These are phyloP conservation scores for Vespertilio murinus DNA, from an alignment of 2,797 vertebrate species.

Conservation along the genomic window DNA sequence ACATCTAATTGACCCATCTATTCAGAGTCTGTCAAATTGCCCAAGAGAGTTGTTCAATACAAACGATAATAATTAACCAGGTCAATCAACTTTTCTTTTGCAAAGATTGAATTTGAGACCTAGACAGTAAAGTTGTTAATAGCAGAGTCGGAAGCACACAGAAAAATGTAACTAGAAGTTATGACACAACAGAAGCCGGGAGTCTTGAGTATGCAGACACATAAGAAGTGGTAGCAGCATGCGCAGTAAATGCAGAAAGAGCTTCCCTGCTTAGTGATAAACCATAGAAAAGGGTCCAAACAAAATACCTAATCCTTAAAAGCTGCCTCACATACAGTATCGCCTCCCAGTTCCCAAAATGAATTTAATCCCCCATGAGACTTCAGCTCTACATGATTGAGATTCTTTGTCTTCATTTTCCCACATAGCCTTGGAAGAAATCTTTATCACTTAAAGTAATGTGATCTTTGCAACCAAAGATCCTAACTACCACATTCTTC, in stretches of 20 bases:
- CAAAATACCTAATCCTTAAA: background rate
- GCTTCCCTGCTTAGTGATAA: background rate
- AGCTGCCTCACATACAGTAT: background rate
- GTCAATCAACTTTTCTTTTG: slow-evolving; percentile 56
- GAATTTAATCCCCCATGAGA: slow-evolving; percentile 1
- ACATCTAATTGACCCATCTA: slow-evolving; percentile 30
- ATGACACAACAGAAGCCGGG: background rate
- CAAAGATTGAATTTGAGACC: slow-evolving; percentile 38
- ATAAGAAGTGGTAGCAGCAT: background rate
- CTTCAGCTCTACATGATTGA: background rate
- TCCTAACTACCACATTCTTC: slow-evolving; percentile 5
- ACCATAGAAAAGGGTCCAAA: background rate
- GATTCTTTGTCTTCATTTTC: background rate
- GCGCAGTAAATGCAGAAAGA: background rate
- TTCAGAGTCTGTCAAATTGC: slow-evolving; percentile 31
- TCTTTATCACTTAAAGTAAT: slow-evolving; percentile 49
- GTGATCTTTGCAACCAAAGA: slow-evolving; percentile 19
- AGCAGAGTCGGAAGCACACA: slow-evolving; percentile 4
- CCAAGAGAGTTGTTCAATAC: slow-evolving; percentile 41
- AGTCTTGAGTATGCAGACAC: background rate
- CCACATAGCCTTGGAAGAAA: slow-evolving; percentile 6
- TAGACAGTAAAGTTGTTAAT: slow-evolving; percentile 22
- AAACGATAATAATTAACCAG: slow-evolving; percentile 60
- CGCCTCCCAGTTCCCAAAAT: background rate
- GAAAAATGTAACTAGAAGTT: slow-evolving; percentile 18